Evolutionary conservation across 2,888 invertebrate species (phyloP), one percentile per base, ranked within the genome.

Genomic region (Pyrrhosoma nymphula): DNA sequence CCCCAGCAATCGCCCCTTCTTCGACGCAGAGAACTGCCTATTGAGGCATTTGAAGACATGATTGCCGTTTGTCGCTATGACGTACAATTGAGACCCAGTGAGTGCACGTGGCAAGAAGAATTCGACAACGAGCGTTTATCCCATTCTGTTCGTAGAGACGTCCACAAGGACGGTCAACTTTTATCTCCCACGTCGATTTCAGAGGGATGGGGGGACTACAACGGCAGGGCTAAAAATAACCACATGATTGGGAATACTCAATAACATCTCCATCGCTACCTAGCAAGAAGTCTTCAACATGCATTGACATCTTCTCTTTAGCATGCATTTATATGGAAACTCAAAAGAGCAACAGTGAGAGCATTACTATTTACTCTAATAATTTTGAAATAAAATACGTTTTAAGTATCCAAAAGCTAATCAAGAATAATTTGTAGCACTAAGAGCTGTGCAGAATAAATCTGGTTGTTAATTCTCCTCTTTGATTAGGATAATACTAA

Each of bases 41-140:
- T 93, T 93, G 93, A 93, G 93, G 93, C 47, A 26, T 93, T 93
- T 93, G 47, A 93, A 47, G 26, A 39, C 55, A 39, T 93, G 69
- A 93, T 75, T 93, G 93, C 69, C 93, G 93, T 93, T 93, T 93
- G 93, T 47, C 93, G 69, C 93, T 47, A 93, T 93, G 93, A 93
- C 93, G 75, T 75, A 39, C 91, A 39, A 39, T 39, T 63, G 60
- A 39, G n/a, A 35, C 91, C 1, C 56, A 55, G 89, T 12, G 26
- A 89, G 39, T 63, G 91, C 91, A 91, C 63, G 63, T 91, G 91
- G 20, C 63, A 69, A 93, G 69, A 69, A 93, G 93, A 12, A 30
- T 30, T 82, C 18, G 82, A 35, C 30, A 82, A 14, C 12, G 55
- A n/a, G 47, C 69, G 69, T 75, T 93, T 93, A 93, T 93, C 69